phyloP scores from a whole-genome alignment of 2,888 invertebrate species.

The Neoscelio sp. region DNA sequence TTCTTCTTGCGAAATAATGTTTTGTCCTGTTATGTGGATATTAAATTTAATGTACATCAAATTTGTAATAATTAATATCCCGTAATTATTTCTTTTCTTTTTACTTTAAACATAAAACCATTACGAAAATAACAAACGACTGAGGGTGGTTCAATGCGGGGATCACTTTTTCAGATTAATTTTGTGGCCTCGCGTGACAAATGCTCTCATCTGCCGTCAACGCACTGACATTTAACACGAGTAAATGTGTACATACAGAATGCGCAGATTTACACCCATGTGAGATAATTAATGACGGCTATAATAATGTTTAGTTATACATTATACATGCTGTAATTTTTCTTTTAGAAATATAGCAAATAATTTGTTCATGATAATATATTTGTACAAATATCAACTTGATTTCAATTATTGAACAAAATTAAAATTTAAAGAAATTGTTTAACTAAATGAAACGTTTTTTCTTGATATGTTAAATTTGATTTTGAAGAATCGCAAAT shows the following conservation, averaged over 20 bases:
- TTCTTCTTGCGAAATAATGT: too few species aligned
- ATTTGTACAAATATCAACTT: not conserved
- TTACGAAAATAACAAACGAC: constrained; percentile 68
- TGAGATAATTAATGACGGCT: constrained; percentile 30
- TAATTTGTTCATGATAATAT: too few species aligned
- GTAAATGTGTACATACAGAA: constrained; percentile 16
- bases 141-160: constrained; percentile 67
- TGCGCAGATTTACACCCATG: constrained; percentile 6
- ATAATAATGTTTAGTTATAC: not conserved
- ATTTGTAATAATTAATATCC: too few species aligned
- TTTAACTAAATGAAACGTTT: not conserved
- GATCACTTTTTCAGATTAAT: constrained; percentile 77
- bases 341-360: too few species aligned
- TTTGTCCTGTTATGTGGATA: too few species aligned
- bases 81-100: too few species aligned
- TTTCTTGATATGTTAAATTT: constrained; percentile 18
- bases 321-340: not conserved
- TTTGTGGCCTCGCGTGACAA: constrained; percentile 74
- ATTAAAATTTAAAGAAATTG: too few species aligned
- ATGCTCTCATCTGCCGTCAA: constrained; percentile 66
- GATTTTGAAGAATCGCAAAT: constrained; percentile 34
- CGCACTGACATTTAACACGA: constrained; percentile 44
- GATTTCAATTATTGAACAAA: too few species aligned
- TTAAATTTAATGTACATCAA: too few species aligned
- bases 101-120: not conserved